phyloP scores from a whole-genome alignment of 2,888 invertebrate genomes.

The Aleiodes leptofemur region DNA sequence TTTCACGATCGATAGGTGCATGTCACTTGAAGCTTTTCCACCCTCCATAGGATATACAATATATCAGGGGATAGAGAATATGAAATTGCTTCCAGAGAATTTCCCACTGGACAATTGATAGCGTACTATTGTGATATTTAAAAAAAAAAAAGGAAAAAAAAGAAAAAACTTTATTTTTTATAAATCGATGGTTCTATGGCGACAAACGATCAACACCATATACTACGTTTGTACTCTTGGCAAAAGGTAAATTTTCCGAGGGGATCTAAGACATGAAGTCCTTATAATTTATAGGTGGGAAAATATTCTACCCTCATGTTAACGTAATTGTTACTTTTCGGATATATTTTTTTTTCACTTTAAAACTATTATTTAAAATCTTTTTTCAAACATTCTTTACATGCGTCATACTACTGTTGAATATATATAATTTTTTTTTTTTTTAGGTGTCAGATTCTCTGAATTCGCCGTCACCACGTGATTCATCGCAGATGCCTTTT shows the following conservation, averaged over 20 bases:
- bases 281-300: conserved; percentile 16
- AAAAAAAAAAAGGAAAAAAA: not conserved
- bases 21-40: conserved; percentile 10
- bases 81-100: not conserved
- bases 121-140: not conserved
- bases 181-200: conserved; percentile 14
- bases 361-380: too few species aligned
- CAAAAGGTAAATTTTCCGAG: not conserved
- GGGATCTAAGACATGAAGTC: conserved; percentile 7
- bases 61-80: not conserved
- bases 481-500: conserved; percentile 25
- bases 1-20: conserved; percentile 10
- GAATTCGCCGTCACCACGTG: not conserved
- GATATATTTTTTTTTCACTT: conserved; percentile 21
- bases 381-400: not conserved
- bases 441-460: not conserved
- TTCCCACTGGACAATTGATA: not conserved
- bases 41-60: not conserved
- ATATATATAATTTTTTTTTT: not conserved
- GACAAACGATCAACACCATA: conserved; percentile 22
- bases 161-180: not conserved
- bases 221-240: not conserved
- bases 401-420: not conserved
- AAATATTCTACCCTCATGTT: not conserved
- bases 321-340: conserved; percentile 14